These are phyloP conservation scores for Lepilemur septentrionalis DNA, from an alignment of 2,797 vertebrate species.

Conservation along the genomic window DNA sequence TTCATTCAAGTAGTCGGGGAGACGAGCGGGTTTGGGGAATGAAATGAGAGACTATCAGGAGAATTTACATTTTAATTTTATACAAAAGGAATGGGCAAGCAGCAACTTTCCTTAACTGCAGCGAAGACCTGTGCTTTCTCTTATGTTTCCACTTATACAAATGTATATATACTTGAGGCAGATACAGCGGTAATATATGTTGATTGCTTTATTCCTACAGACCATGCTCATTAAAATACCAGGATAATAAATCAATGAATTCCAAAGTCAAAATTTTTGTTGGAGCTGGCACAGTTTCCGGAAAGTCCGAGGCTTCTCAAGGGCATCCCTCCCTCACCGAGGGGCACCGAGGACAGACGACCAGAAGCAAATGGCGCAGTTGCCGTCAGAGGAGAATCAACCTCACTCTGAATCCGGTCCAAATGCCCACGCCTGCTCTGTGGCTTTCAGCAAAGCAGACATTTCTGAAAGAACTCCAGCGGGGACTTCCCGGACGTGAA, in stretches of 20 bases:
- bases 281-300: background rate
- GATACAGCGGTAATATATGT: background rate
- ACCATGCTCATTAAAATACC: background rate
- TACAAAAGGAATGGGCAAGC: background rate
- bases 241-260: background rate
- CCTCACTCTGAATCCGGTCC: constrained; percentile 67
- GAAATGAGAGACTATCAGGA: background rate
- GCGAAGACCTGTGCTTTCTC: background rate
- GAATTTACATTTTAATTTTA: constrained; percentile 14
- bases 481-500: constrained; percentile 75
- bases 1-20: background rate
- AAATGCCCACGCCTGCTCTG: constrained; percentile 54
- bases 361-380: constrained; percentile 61
- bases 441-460: constrained; percentile 80
- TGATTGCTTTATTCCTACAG: background rate
- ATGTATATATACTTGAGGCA: background rate
- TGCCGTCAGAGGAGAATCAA: constrained; percentile 27
- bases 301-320: constrained; percentile 41
- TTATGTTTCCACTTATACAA: background rate
- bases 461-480: constrained; percentile 80
- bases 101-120: background rate
- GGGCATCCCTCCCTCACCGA: constrained; percentile 39
- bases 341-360: constrained; percentile 58
- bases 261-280: constrained; percentile 12
- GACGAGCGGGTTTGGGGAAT: background rate